Evolutionary conservation across 2,113 vertebrate genomes (phyloP).

Genomic region (Crypturellus undulatus): DNA sequence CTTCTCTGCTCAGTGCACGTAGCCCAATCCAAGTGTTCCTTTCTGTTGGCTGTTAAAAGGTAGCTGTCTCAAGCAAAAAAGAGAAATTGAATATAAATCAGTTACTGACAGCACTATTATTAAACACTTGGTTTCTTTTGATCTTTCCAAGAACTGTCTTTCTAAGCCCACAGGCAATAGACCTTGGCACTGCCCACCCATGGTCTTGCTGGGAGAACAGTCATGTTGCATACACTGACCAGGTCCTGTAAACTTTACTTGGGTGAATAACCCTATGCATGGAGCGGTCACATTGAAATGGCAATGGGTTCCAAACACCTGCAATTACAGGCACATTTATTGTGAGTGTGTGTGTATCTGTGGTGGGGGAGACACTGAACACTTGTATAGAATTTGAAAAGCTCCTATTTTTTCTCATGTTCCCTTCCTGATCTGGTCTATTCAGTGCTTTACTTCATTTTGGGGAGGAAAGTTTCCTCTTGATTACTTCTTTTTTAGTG

Average conservation of each 20-base stretch:
- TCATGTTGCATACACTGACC: not conserved
- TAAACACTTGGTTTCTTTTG: not conserved
- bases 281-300: not conserved
- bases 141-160: not conserved
- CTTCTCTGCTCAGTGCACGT: not conserved
- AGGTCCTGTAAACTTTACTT: not conserved
- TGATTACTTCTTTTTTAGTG: not conserved
- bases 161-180: not conserved
- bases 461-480: not conserved
- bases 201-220: not conserved
- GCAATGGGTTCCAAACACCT: not conserved
- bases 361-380: not conserved
- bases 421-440: not conserved
- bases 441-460: not conserved
- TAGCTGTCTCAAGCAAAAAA: not conserved
- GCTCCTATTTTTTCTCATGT: not conserved
- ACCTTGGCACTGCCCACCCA: not conserved
- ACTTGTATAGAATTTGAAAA: not conserved
- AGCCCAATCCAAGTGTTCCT: not conserved
- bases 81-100: not conserved
- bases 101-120: not conserved
- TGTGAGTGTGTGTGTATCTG: not conserved
- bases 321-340: not conserved
- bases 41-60: not conserved
- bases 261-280: not conserved